phyloP scores from a whole-genome alignment of 2,888 invertebrate species.

The Caenorhabditis sp. region DNA sequence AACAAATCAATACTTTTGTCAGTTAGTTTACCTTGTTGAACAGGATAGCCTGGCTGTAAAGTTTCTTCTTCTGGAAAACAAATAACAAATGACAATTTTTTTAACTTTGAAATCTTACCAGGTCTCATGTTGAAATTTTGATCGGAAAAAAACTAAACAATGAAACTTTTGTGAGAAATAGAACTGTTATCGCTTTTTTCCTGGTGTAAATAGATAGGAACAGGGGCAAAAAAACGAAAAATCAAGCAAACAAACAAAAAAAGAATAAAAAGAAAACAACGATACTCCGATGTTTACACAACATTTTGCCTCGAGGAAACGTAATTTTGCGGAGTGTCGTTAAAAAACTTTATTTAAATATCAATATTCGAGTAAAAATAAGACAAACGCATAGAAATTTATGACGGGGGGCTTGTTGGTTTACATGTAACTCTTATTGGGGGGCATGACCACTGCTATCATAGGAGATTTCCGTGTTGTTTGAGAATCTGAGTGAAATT shows the following conservation, averaged over 20 bases:
- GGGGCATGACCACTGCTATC: neutral
- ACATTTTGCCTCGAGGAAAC: too few relatives aligned
- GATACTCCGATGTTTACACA: neutral
- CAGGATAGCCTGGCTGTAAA: neutral
- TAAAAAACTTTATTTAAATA: neutral
- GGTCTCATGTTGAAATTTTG: neutral
- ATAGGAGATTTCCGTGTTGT: too few relatives aligned
- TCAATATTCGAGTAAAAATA: neutral
- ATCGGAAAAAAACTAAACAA: neutral
- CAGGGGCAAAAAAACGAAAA: neutral
- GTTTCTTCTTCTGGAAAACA: neutral
- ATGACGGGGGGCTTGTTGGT: neutral
- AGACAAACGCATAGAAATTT: neutral
- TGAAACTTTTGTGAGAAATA: neutral
- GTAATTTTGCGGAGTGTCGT: too few relatives aligned
- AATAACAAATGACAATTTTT: neutral
- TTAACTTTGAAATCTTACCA: neutral
- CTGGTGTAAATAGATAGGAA: neutral
- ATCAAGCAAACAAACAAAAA: neutral
- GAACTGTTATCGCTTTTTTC: neutral
- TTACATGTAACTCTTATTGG: neutral
- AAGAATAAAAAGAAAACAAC: neutral
- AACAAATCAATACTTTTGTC: neutral
- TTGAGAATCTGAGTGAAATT: neutral
- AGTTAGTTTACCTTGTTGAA: slow-evolving; percentile 1